These are phyloP conservation scores for Acrossocheilus fasciatus DNA, from an alignment of 2,797 vertebrate genomes.

Conservation along the genomic window DNA sequence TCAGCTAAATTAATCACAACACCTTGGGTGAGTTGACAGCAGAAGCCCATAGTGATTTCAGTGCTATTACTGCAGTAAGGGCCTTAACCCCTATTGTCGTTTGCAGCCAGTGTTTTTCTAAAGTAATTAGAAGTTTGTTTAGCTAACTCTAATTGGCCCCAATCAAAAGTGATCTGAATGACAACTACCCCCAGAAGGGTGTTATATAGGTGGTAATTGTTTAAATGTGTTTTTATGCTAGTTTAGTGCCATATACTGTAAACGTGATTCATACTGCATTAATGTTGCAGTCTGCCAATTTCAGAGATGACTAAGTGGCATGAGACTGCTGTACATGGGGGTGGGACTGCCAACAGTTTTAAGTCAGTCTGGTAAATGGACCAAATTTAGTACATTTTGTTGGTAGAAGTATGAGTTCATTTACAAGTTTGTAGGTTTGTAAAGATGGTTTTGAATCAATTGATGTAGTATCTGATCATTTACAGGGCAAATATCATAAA, in stretches of 20 bases:
- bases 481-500: neutral
- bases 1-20: neutral
- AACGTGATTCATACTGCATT: slow-evolving; percentile 3
- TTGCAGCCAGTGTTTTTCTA: slow-evolving; percentile 69
- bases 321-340: neutral
- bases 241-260: slow-evolving; percentile 11
- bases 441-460: neutral
- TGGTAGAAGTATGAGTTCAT: neutral
- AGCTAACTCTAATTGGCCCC: slow-evolving; percentile 69
- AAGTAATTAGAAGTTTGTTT: slow-evolving; percentile 78
- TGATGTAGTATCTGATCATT: neutral
- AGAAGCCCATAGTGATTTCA: slow-evolving; percentile 28
- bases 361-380: neutral
- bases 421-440: neutral
- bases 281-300: neutral
- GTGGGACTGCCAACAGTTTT: neutral
- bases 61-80: slow-evolving; percentile 42
- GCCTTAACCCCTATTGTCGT: slow-evolving; percentile 67
- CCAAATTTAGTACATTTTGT: neutral
- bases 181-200: slow-evolving; percentile 63
- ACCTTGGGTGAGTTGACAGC: neutral
- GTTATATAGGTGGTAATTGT: slow-evolving; percentile 57
- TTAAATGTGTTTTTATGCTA: slow-evolving; percentile 66
- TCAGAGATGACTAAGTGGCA: neutral
- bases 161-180: slow-evolving; percentile 61